phyloP scores from a whole-genome alignment of 2,888 invertebrate genomes.

The Graphium colonna region DNA sequence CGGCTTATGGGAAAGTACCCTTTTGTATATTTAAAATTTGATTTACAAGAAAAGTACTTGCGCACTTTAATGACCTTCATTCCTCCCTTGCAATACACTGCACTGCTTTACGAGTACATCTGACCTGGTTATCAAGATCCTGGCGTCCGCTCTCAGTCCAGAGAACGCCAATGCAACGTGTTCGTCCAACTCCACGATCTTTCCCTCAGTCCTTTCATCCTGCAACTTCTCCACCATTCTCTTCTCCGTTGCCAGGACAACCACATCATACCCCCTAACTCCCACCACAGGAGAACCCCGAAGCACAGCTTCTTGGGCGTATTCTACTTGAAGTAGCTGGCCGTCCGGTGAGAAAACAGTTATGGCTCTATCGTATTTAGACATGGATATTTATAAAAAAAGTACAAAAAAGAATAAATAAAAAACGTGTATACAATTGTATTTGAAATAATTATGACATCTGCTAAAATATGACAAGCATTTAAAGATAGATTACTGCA shows the following conservation, averaged over 20 bases:
- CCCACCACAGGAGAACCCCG: constrained; percentile 93
- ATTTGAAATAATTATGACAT: too few relatives aligned
- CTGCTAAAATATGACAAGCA: too few relatives aligned
- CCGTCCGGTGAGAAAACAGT: constrained; percentile 99
- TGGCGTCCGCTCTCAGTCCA: constrained; percentile 96
- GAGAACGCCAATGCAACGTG: constrained; percentile 98
- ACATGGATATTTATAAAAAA: constrained; percentile 38
- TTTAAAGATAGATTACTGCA: too few relatives aligned
- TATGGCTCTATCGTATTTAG: constrained; percentile 96
- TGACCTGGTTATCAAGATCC: constrained; percentile 89
- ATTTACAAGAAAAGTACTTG: too few relatives aligned
- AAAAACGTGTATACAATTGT: too few relatives aligned
- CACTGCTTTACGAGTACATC: too few relatives aligned
- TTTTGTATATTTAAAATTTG: too few relatives aligned
- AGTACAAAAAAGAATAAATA: too few relatives aligned
- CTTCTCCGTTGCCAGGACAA: constrained; percentile 98
- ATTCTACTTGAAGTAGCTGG: constrained; percentile 95
- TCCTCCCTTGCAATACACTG: too few relatives aligned
- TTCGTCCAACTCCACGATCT: constrained; percentile 96
- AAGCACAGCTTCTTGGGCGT: constrained; percentile 98
- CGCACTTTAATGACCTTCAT: too few relatives aligned
- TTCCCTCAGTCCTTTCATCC: constrained; percentile 95
- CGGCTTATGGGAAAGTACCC: too few relatives aligned
- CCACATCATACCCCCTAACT: constrained; percentile 91
- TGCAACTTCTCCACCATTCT: constrained; percentile 96